Conservation (phyloP, 2,113 vertebrate species). For the Tachycineta bicolor region DNA sequence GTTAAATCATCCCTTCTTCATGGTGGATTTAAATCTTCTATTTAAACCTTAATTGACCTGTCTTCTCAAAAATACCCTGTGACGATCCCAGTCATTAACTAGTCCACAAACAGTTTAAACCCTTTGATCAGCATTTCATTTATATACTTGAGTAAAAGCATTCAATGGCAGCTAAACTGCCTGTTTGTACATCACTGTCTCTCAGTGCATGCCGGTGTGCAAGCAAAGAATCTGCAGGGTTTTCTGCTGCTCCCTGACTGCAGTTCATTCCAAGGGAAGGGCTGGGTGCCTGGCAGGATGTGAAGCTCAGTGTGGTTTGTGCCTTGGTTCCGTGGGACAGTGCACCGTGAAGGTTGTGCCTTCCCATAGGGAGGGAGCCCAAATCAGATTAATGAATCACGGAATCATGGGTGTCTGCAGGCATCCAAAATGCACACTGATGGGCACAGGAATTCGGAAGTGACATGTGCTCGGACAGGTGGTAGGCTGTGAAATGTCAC, state of each 20-base stretch:
- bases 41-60: conserved; percentile 31
- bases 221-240: not conserved
- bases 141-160: not conserved
- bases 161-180: not conserved
- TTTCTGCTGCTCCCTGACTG: not conserved
- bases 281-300: accelerated
- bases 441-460: not conserved
- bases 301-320: not conserved
- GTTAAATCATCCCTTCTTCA: not conserved
- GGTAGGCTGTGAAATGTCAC: conserved; percentile 22
- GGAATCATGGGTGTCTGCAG: not conserved
- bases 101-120: conserved; percentile 30
- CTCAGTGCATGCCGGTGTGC: not conserved
- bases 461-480: conserved; percentile 12
- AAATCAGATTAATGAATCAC: not conserved
- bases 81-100: conserved; percentile 9
- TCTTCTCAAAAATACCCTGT: conserved; percentile 24
- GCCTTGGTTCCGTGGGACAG: not conserved
- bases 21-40: not conserved
- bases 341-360: accelerated
- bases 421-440: not conserved
- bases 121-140: conserved; percentile 18
- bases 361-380: not conserved
- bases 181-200: not conserved
- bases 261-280: not conserved